Percentiles rank a stretch among this genome's conserved stretches.
phyloP scores from a whole-genome alignment of 2,888 invertebrate genomes.

The Cheilosia soror region DNA sequence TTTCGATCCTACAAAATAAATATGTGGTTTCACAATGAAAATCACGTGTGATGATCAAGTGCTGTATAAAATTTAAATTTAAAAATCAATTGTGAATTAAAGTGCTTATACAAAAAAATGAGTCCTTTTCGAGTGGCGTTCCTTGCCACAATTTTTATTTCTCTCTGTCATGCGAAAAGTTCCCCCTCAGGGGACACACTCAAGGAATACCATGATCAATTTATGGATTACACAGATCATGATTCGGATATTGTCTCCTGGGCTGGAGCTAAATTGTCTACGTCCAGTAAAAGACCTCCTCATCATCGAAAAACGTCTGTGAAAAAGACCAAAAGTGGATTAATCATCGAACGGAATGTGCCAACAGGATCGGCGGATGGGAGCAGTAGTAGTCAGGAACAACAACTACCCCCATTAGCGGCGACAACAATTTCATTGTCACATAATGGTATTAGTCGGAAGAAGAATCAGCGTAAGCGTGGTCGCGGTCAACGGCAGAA shows the following conservation, averaged over 20 bases:
- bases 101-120: slow-evolving; percentile 45
- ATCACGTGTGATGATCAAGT: slow-evolving; percentile 45
- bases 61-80: slow-evolving; percentile 30
- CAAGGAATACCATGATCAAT: slow-evolving; percentile 47
- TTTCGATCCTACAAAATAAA: slow-evolving; percentile 37
- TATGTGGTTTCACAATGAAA: slow-evolving; percentile 60
- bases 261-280: slow-evolving; percentile 40
- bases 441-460: slow-evolving; percentile 22
- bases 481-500: slow-evolving; percentile 76
- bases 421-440: slow-evolving; percentile 47
- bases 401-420: slow-evolving; percentile 54
- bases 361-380: slow-evolving; percentile 45
- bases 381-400: slow-evolving; percentile 40
- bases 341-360: slow-evolving; percentile 69
- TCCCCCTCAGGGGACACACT: slow-evolving; percentile 46
- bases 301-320: slow-evolving; percentile 61
- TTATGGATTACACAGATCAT: slow-evolving; percentile 64
- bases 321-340: slow-evolving; percentile 71
- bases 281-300: slow-evolving; percentile 36
- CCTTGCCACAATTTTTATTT: slow-evolving; percentile 48
- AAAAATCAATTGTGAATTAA: slow-evolving; percentile 1
- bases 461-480: slow-evolving; percentile 65
- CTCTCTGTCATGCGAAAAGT: slow-evolving; percentile 53
- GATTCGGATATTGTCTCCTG: slow-evolving; percentile 54
- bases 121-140: slow-evolving; percentile 65